These are phyloP conservation scores for Proteles cristata DNA, from an alignment of 2,113 vertebrate species.

Conservation along the genomic window DNA sequence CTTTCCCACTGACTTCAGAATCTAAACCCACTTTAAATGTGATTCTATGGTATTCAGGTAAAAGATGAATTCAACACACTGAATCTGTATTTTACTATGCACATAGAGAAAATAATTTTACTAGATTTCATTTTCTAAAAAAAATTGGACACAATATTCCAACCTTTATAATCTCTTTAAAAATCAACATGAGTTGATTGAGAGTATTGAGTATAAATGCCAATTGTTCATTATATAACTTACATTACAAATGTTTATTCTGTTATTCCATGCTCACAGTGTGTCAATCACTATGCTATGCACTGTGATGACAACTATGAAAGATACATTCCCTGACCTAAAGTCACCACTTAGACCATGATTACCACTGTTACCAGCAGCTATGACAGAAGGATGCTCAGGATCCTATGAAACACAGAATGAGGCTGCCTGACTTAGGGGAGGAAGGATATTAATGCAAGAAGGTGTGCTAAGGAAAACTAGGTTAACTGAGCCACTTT, in stretches of 20 bases:
- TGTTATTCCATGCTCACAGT: not conserved
- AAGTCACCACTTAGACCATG: not conserved
- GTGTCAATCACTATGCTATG: not conserved
- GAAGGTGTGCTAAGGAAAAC: not conserved
- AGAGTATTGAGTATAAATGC: not conserved
- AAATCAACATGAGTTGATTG: not conserved
- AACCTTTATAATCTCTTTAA: not conserved
- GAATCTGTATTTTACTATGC: not conserved
- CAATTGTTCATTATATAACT: not conserved
- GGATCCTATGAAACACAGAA: not conserved
- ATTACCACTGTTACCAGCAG: not conserved
- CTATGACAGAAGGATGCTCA: not conserved
- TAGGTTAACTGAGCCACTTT: not conserved
- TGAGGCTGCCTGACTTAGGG: not conserved
- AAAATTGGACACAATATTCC: not conserved
- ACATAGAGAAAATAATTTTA: not conserved
- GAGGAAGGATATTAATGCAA: not conserved
- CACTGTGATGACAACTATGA: not conserved
- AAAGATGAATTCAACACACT: not conserved
- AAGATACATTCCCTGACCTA: not conserved
- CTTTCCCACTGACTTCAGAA: not conserved
- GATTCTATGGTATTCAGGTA: not conserved
- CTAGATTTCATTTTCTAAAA: not conserved
- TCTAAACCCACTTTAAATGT: not conserved
- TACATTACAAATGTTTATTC: not conserved